Evolutionary conservation across 2,888 invertebrate species (phyloP).

Genomic region (Agrochola lychnidis): DNA sequence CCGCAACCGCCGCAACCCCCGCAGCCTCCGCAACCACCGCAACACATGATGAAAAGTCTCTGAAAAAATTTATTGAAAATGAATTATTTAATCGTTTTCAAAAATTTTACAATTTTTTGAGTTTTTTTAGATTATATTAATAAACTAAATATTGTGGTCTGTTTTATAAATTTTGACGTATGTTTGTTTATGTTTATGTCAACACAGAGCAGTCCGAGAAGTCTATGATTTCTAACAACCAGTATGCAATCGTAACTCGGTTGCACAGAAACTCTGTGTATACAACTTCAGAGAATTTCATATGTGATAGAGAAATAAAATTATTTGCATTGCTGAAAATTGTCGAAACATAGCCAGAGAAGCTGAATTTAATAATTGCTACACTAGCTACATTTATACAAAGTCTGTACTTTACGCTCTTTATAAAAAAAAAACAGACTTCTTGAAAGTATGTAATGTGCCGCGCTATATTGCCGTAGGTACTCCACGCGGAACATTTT

Average conservation of each 20-base stretch:
- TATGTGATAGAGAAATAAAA: background rate
- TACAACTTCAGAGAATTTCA: constrained; percentile 24
- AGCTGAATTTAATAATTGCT: background rate
- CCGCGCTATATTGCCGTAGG: no score
- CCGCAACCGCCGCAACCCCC: constrained; percentile 28
- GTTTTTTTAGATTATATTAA: constrained; percentile 33
- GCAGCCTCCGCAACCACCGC: constrained; percentile 46
- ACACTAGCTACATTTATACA: background rate
- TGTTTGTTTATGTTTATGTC: constrained; percentile 34
- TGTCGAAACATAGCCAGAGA: background rate
- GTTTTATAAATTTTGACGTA: constrained; percentile 30
- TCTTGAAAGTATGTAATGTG: no score
- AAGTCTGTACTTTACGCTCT: background rate
- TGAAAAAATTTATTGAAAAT: background rate
- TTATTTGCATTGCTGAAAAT: background rate
- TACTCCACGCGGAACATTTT: background rate
- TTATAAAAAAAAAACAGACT: background rate
- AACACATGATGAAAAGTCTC: constrained; percentile 45
- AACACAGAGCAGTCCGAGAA: constrained; percentile 6
- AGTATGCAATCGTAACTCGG: constrained; percentile 2
- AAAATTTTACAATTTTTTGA: constrained; percentile 47
- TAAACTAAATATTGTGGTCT: constrained; percentile 20
- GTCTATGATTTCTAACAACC: constrained; percentile 35
- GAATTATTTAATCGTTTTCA: constrained; percentile 44
- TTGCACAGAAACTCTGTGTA: constrained; percentile 23